These are phyloP conservation scores for Calliopsis andreniformis DNA, from an alignment of 1,140 invertebrate species.

Conservation along the genomic window DNA sequence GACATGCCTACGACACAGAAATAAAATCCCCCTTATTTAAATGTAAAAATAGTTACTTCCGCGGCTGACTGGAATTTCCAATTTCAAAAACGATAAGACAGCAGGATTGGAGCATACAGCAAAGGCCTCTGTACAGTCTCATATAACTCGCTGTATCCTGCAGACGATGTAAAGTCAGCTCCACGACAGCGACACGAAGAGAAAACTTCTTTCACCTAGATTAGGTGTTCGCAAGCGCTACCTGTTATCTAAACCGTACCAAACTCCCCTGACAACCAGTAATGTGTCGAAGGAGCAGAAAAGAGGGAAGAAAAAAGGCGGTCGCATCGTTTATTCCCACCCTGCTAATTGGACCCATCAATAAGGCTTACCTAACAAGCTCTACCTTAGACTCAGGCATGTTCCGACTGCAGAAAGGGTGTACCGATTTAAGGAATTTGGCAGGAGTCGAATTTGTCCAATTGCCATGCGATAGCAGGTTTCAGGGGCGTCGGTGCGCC, in stretches of 20 bases:
- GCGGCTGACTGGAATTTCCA: neutral
- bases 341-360: slow-evolving; percentile 16
- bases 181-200: neutral
- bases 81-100: neutral
- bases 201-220: neutral
- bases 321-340: neutral
- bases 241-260: neutral
- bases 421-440: neutral
- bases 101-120: neutral
- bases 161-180: neutral
- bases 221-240: neutral
- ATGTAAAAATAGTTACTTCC: neutral
- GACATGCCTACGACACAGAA: neutral
- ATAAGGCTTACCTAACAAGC: slow-evolving; percentile 21
- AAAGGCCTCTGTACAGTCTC: neutral
- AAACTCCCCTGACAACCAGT: neutral
- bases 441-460: slow-evolving; percentile 4
- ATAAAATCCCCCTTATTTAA: neutral
- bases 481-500: neutral
- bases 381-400: neutral
- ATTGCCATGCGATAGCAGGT: neutral
- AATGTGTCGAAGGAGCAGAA: neutral
- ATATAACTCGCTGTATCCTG: neutral
- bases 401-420: neutral
- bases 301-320: neutral